phyloP scores from a whole-genome alignment of 2,888 invertebrate species.

The Beris chalybata region DNA sequence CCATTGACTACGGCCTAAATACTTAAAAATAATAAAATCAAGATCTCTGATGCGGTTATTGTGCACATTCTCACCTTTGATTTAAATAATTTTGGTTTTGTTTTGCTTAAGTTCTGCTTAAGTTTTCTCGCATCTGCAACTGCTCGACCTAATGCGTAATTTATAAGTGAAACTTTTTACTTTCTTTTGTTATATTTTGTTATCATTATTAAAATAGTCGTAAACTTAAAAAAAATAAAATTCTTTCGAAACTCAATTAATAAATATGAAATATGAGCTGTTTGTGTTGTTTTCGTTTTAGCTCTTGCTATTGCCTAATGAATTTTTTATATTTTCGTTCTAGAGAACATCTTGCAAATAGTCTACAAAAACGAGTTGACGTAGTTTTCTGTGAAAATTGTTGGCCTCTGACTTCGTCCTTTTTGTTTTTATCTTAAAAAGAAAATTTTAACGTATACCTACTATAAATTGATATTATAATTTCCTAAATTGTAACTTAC shows the following conservation, averaged over 20 bases:
- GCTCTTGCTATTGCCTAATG: background rate
- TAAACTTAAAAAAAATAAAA: background rate
- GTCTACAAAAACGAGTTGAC: conserved; percentile 27
- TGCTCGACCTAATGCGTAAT: too few relatives aligned
- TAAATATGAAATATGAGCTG: background rate
- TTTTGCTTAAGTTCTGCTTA: too few relatives aligned
- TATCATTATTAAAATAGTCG: background rate
- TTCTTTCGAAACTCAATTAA: background rate
- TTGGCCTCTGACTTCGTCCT: background rate
- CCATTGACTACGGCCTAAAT: conserved; percentile 51
- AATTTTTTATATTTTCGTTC: conserved; percentile 21
- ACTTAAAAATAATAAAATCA: conserved; percentile 24
- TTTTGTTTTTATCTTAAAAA: too few relatives aligned
- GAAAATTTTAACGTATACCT: too few relatives aligned
- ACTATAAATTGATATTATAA: too few relatives aligned
- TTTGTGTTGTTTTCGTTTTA: background rate
- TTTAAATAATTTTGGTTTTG: too few relatives aligned
- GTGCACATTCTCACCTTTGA: too few relatives aligned
- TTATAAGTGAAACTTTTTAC: too few relatives aligned
- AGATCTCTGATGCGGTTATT: too few relatives aligned
- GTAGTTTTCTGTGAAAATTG: conserved; percentile 26
- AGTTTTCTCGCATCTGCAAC: too few relatives aligned
- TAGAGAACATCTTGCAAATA: conserved; percentile 9
- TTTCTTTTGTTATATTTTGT: background rate
- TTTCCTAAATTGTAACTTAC: too few relatives aligned